Base-by-base conservation (phyloP, 2,888 invertebrate genomes). In the Rotaria socialis region DNA sequence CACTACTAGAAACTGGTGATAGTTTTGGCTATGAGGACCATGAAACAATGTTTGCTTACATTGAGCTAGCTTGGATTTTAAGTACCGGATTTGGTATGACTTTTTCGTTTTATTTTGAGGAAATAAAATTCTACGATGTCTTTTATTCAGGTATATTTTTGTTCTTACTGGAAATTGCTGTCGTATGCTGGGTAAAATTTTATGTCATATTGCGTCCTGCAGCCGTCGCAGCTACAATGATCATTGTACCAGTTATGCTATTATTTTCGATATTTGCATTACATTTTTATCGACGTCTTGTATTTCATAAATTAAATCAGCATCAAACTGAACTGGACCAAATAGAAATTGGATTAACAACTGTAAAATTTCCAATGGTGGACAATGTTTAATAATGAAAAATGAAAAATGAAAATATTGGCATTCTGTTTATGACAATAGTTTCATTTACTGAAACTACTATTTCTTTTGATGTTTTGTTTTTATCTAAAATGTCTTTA, bases 1-100 rank as follows among this genome's bases (percentile, higher is more conserved):
- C 96, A 1, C 95, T 96, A 90, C 95, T 97, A 87, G 97, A 97
- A 90, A 96, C 96, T 2, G 35, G 35, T 3, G 11, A 35, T 67
- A 2, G 35, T 19, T 16, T 67, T 19, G 16, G 1, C 16, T 67
- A 35, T 41, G 16, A 35, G 7, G 27, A 27, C 16, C 41, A 19
- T 35, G 5, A 41, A 16, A 67, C 35, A 19, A 67, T 67, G 14
- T 19, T 35, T 67, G 19, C 6, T 6, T 67, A 67, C 35, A 19
- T 85, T 22, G 85, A 87, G 67, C 50, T 55, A 22, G 84, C 85
- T 35, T 87, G 87, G 87, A 84, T 87, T 47, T 85, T 86, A 47
- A 84, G 84, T 35, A 87, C 85, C 14, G 60, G 80, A 3, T 41
- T 87, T 52, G 67, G 67, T 67, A 35, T 35, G 27, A 16, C 14